These are phyloP conservation scores for Odocoileus hemionus DNA, from an alignment of 2,113 vertebrate genomes.

Conservation along the genomic window DNA sequence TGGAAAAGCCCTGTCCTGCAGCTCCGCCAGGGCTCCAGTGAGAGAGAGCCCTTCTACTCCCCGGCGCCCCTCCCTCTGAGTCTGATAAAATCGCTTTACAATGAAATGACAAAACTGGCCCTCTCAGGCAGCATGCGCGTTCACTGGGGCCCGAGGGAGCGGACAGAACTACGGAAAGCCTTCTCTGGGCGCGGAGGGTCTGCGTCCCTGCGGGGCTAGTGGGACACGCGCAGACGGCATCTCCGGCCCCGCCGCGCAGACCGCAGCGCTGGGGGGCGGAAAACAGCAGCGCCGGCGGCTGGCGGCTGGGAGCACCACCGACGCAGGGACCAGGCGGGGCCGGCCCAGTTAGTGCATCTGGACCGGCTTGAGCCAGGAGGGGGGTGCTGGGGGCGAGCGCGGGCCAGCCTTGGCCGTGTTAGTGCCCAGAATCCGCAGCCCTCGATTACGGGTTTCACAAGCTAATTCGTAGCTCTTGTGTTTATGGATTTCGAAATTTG, in stretches of 20 bases:
- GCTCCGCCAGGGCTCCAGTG: no score
- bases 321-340: background rate
- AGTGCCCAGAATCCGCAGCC: background rate
- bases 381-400: background rate
- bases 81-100: background rate
- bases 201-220: background rate
- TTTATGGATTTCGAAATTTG: background rate
- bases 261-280: background rate
- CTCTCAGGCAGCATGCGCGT: background rate
- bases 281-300: background rate
- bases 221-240: accelerated
- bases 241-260: accelerated
- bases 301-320: no score
- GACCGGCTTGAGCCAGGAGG: no score
- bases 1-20: background rate
- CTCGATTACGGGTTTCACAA: background rate
- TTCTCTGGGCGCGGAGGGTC: background rate
- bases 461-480: background rate
- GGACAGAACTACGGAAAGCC: background rate
- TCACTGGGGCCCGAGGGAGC: no score
- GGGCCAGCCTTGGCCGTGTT: background rate
- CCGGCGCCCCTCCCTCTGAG: background rate
- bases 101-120: background rate
- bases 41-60: background rate
- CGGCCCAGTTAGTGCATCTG: background rate